Evolutionary conservation across 2,797 vertebrate species (phyloP).

Genomic region (Xenopus petersii): DNA sequence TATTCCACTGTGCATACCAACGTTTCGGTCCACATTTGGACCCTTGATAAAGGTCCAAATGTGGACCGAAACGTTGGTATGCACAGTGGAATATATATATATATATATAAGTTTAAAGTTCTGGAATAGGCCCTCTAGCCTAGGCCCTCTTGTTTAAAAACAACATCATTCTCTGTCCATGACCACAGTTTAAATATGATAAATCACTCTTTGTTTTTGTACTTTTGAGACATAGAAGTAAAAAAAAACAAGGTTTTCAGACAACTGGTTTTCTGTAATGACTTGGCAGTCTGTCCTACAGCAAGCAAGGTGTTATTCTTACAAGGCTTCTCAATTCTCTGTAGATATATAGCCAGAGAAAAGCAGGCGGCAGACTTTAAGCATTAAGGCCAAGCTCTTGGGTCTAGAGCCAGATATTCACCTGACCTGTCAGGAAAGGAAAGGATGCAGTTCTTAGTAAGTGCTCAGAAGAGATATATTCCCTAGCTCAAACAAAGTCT

Average conservation of each 20-base stretch:
- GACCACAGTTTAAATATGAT: slow-evolving; percentile 44
- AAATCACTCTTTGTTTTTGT: slow-evolving; percentile 48
- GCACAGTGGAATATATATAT: no score
- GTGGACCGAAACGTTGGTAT: no score
- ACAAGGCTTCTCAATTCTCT: slow-evolving; percentile 10
- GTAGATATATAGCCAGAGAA: slow-evolving; percentile 22
- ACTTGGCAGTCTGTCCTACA: slow-evolving; percentile 22
- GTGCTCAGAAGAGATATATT: neutral
- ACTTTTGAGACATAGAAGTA: slow-evolving; percentile 38
- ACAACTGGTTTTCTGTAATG: slow-evolving; percentile 34
- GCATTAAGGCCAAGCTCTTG: slow-evolving; percentile 21
- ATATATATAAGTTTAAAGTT: neutral
- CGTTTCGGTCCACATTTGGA: no score
- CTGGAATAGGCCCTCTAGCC: neutral
- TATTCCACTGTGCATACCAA: no score
- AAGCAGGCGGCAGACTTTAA: slow-evolving; percentile 29
- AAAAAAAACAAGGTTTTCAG: slow-evolving; percentile 35
- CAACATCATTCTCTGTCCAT: slow-evolving; percentile 20
- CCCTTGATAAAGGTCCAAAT: no score
- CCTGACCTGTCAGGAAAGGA: slow-evolving; percentile 21
- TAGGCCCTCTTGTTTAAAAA: neutral
- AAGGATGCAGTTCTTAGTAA: neutral
- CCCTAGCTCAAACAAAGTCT: neutral
- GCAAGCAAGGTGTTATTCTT: slow-evolving; percentile 27
- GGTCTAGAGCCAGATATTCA: slow-evolving; percentile 31